Percentiles rank a stretch among this genome's conserved stretches.
Evolutionary conservation across 1,140 invertebrate species (phyloP).

Genomic region (Bombus cullumanus): DNA sequence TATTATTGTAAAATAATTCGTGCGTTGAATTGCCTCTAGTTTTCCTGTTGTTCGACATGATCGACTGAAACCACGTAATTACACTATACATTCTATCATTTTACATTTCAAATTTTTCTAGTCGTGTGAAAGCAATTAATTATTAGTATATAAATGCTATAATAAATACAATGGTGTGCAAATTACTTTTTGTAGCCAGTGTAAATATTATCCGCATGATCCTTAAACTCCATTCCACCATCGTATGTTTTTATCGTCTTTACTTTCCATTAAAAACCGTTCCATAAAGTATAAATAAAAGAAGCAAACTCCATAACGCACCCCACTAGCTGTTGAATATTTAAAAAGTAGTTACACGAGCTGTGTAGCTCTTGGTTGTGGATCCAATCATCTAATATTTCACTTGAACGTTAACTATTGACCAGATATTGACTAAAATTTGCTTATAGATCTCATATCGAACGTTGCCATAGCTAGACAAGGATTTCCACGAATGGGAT

Average conservation of each 20-base stretch:
- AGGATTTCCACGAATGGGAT: conserved; percentile 88
- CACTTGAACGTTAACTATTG: too few species aligned
- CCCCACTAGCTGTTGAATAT: not conserved
- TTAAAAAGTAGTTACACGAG: not conserved
- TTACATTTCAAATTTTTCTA: too few species aligned
- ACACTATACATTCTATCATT: not conserved
- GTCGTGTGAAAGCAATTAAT: too few species aligned
- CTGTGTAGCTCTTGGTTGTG: too few species aligned
- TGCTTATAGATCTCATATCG: conserved; percentile 85
- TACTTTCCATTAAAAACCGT: not conserved
- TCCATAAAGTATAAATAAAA: conserved; percentile 16
- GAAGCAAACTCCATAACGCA: not conserved
- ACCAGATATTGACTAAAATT: not conserved
- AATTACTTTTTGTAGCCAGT: too few species aligned
- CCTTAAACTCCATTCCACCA: not conserved
- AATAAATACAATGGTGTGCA: too few species aligned
- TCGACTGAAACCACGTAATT: not conserved
- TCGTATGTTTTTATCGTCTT: not conserved
- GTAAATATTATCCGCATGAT: not conserved
- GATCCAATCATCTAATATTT: too few species aligned
- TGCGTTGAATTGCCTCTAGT: not conserved
- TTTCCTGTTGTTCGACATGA: not conserved
- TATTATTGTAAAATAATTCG: not conserved
- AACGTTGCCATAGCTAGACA: conserved; percentile 86
- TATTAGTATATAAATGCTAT: too few species aligned